Conservation (phyloP, 2,113 vertebrate species). For the Paramormyrops kingsleyae region DNA sequence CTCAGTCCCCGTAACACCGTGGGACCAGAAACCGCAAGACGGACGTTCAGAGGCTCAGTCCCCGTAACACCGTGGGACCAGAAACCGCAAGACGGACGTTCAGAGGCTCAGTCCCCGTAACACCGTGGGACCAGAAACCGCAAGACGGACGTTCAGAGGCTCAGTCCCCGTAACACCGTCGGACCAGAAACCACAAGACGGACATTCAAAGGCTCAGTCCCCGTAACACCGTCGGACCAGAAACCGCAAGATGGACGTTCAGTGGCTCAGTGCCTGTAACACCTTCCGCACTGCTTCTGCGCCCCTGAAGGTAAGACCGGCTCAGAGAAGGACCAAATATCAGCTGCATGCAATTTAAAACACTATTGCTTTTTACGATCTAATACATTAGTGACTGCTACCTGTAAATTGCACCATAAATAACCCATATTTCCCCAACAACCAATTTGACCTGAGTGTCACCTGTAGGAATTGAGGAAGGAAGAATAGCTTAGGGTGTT, state of each 20-base stretch:
- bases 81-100: background rate
- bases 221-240: too few relatives aligned
- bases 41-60: background rate
- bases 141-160: background rate
- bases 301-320: background rate
- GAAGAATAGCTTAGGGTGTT: slow-evolving; percentile 34
- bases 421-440: slow-evolving; percentile 51
- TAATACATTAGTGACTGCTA: slow-evolving; percentile 52
- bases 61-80: background rate
- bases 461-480: slow-evolving; percentile 8
- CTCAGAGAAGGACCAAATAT: background rate
- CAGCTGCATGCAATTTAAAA: slow-evolving; percentile 40
- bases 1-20: too few relatives aligned
- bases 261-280: background rate
- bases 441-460: slow-evolving; percentile 51
- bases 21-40: too few relatives aligned
- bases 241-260: background rate
- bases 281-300: background rate
- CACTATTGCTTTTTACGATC: slow-evolving; percentile 49
- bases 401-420: slow-evolving; percentile 55
- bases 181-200: too few relatives aligned
- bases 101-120: background rate
- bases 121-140: too few relatives aligned
- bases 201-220: too few relatives aligned
- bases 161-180: background rate